Evolutionary conservation across 2,888 invertebrate genomes (phyloP), one percentile per base, ranked within the genome.

Genomic region (Apocheima hispidaria): DNA sequence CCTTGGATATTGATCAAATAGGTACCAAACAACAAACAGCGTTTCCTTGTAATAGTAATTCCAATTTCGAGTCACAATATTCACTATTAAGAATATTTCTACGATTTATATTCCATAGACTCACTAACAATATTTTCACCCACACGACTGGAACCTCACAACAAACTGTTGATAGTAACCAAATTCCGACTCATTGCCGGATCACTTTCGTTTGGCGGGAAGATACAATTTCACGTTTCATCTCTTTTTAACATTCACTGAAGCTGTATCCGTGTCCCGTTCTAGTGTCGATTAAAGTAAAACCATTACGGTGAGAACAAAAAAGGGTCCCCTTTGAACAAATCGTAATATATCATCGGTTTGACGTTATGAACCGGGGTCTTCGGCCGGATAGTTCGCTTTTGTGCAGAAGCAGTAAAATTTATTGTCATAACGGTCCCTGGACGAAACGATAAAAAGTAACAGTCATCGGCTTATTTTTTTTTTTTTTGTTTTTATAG

Each of bases 271-370:
- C 59, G 49, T 51, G 40, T 77, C 77, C 76, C 75, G 75, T 72
- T 77, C 71, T 60, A 63, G 73, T 80, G 84, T 82, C 91, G 91
- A 92, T 92, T 90, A 89, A 88, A 88, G 82, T 87, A 84, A 87
- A 88, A 87, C 92, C 91, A 92, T 92, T 92, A 92, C 87, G 78
- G 69, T 70, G 86, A 90, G 92, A 92, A 92, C 92, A 92, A 92
- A 92, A 92, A 92, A 92, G 82, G 91, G 92, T 89, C 90, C 92
- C 92, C 92, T 91, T 88, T 89, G 87, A 90, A 81, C 84, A 90
- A 92, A 91, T 90, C 75, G 92, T 88, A 88, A 92, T 92, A 89
- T 90, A 92, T 92, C 92, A 92, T 92, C 90, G 86, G 77, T 81
- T 83, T 92, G 92, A 92, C 92, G 84, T 88, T 83, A 83, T 81